Percentiles rank a stretch among this genome's conserved stretches.
Evolutionary conservation across 2,888 invertebrate species (phyloP).

Genomic region (Julus scanicus): DNA sequence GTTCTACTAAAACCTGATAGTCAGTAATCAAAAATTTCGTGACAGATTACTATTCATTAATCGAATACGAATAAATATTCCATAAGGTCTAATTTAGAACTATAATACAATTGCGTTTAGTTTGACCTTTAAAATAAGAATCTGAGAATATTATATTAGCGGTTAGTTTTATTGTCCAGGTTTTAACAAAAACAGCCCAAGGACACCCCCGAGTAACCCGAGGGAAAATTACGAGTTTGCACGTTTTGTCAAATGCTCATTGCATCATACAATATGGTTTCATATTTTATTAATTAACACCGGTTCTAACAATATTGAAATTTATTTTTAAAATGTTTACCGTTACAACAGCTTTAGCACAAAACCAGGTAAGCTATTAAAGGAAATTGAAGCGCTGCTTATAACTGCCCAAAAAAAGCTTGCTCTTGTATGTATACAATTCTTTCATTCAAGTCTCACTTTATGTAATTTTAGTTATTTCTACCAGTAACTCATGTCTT

Average conservation of each 20-base stretch:
- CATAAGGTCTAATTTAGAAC: too few relatives aligned
- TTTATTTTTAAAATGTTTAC: slow-evolving; percentile 50
- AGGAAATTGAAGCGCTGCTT: background rate
- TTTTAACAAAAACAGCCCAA: background rate
- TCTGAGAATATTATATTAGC: too few relatives aligned
- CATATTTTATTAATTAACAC: background rate
- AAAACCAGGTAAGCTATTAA: slow-evolving; percentile 41
- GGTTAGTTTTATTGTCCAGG: background rate
- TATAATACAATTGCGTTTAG: too few relatives aligned
- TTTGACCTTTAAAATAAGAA: too few relatives aligned
- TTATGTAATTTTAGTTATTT: background rate
- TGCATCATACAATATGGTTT: slow-evolving; percentile 19
- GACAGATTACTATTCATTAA: too few relatives aligned
- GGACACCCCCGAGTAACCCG: background rate
- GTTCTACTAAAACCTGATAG: too few relatives aligned
- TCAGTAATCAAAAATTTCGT: too few relatives aligned
- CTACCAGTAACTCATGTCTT: slow-evolving; percentile 49
- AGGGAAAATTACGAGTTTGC: background rate
- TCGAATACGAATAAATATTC: too few relatives aligned
- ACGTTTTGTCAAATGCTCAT: background rate
- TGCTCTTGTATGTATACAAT: background rate
- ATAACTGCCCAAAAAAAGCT: background rate
- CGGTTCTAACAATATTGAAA: background rate
- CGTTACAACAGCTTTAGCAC: background rate
- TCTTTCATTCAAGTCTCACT: background rate